A percentile compares a stretch with the other conserved stretches of the same genome.
These are phyloP conservation scores for Etheostoma nigrum DNA, from an alignment of 2,797 vertebrate genomes.

Conservation along the genomic window DNA sequence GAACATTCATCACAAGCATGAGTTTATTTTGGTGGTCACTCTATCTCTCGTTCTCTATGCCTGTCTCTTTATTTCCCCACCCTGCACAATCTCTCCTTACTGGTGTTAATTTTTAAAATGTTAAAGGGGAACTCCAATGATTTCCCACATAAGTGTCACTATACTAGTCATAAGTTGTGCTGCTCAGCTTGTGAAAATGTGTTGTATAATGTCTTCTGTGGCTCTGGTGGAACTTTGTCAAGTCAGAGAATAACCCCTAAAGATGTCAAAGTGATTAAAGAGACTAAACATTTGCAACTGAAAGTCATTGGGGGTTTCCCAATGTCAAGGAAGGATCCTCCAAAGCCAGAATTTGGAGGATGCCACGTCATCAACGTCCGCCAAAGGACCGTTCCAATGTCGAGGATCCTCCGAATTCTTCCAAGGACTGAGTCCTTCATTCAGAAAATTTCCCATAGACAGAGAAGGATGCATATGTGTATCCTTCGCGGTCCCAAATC, in stretches of 20 bases:
- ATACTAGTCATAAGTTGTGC: neutral
- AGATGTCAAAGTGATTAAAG: neutral
- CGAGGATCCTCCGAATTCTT: too few relatives aligned
- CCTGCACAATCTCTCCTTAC: neutral
- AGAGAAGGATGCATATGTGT: too few relatives aligned
- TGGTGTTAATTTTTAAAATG: neutral
- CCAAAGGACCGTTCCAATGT: too few relatives aligned
- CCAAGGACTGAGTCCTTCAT: too few relatives aligned
- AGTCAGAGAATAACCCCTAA: neutral
- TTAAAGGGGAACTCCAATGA: constrained; percentile 10
- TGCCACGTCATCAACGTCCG: too few relatives aligned
- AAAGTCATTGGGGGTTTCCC: neutral
- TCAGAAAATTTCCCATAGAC: too few relatives aligned
- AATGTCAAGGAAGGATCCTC: too few relatives aligned
- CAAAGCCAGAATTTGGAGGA: too few relatives aligned
- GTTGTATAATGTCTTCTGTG: neutral
- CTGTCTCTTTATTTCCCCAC: constrained; percentile 17
- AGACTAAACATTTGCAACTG: neutral
- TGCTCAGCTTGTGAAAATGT: neutral
- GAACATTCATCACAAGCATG: constrained; percentile 71
- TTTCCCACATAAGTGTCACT: constrained; percentile 3
- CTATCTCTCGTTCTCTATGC: constrained; percentile 36
- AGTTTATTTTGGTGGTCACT: constrained; percentile 76
- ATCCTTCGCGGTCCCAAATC: too few relatives aligned
- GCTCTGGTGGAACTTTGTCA: neutral